phyloP scores from a whole-genome alignment of 2,888 invertebrate species.

The Periphyllus acericola region DNA sequence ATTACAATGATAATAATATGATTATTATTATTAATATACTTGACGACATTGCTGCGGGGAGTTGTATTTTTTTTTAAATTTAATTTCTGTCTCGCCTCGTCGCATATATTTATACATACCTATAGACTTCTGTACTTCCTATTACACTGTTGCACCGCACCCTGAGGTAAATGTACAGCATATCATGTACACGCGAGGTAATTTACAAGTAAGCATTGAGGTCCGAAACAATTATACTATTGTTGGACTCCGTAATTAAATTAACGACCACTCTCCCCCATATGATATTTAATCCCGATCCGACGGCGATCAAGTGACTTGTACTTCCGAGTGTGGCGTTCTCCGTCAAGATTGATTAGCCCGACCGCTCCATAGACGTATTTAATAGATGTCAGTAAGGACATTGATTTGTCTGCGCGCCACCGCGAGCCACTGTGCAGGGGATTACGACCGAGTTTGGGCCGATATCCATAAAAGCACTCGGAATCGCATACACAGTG shows the following conservation, averaged over 20 bases:
- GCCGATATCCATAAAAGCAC: neutral
- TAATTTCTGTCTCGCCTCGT: neutral
- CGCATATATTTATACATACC: too few species aligned
- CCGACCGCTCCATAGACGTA: neutral
- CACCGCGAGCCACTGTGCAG: too few species aligned
- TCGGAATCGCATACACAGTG: too few species aligned
- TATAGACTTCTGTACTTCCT: neutral
- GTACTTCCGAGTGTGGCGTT: neutral
- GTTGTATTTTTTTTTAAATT: neutral
- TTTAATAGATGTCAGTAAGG: neutral
- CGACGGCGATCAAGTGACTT: neutral
- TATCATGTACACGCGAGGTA: neutral
- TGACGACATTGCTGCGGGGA: constrained; percentile 46
- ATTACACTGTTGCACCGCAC: neutral
- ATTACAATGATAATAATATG: constrained; percentile 3
- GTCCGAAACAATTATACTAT: neutral
- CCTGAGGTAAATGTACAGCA: neutral
- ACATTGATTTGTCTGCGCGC: neutral
- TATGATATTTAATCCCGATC: neutral
- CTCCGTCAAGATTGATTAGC: neutral
- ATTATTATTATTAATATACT: neutral
- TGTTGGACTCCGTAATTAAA: neutral
- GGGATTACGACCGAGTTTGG: neutral
- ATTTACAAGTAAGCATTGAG: neutral
- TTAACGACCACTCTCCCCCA: too few species aligned